phyloP scores from a whole-genome alignment of 2,888 invertebrate species.

The Noctua janthe region DNA sequence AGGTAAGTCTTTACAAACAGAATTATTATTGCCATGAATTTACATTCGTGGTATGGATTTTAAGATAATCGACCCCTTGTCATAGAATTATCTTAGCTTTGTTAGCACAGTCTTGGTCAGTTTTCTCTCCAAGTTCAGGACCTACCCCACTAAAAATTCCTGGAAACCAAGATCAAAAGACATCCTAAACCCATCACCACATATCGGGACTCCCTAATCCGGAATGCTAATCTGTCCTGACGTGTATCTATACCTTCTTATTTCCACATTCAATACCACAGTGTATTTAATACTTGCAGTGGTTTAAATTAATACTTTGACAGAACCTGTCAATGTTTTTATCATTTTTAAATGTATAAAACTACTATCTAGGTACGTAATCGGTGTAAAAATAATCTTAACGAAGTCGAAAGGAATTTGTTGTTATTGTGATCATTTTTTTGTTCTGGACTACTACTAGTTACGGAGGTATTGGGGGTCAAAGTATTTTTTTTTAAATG shows the following conservation, averaged over 20 bases:
- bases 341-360: too few relatives aligned
- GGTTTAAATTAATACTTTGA: not conserved
- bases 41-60: too few relatives aligned
- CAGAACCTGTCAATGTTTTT: not conserved
- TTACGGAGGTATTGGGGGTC: too few relatives aligned
- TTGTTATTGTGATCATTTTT: too few relatives aligned
- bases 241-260: conserved; percentile 20
- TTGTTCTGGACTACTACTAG: too few relatives aligned
- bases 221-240: conserved; percentile 52
- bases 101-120: not conserved
- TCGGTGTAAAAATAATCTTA: too few relatives aligned
- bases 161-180: conserved; percentile 36
- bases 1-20: too few relatives aligned
- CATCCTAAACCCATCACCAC: conserved; percentile 30
- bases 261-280: conserved; percentile 31
- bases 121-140: conserved; percentile 1
- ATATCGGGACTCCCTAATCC: conserved; percentile 14
- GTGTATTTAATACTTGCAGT: not conserved
- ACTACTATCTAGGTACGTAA: too few relatives aligned
- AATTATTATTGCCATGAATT: too few relatives aligned
- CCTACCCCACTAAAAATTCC: conserved; percentile 38
- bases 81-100: not conserved
- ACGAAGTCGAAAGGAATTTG: too few relatives aligned
- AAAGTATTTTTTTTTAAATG: too few relatives aligned
- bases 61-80: not conserved